These are phyloP conservation scores for Pterocles gutturalis DNA, from an alignment of 2,113 vertebrate genomes.

Conservation along the genomic window DNA sequence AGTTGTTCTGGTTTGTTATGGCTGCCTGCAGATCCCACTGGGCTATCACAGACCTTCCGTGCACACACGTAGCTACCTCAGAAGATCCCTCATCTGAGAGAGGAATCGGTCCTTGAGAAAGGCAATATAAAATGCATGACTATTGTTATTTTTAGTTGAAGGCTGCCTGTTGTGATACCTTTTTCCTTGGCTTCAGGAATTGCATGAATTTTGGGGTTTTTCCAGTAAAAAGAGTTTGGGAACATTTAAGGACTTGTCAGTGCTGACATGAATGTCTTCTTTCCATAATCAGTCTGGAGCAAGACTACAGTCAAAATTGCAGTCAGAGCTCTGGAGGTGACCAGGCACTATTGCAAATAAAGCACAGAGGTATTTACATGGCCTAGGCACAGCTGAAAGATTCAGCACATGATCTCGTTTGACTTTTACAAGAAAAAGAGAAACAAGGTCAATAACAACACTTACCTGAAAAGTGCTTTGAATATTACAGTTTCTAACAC, in stretches of 20 bases:
- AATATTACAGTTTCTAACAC: background rate
- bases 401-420: background rate
- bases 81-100: background rate
- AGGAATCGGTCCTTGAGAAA: background rate
- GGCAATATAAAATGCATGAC: background rate
- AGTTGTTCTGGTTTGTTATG: background rate
- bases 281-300: background rate
- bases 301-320: background rate
- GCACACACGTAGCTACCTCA: background rate
- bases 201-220: background rate
- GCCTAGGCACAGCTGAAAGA: background rate
- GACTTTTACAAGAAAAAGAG: background rate
- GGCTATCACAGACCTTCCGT: background rate
- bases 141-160: background rate
- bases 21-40: background rate
- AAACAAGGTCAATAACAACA: background rate
- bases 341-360: background rate
- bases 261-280: rapidly evolving
- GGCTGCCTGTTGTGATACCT: background rate
- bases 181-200: background rate
- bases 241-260: background rate
- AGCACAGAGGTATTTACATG: background rate
- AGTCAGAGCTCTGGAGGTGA: background rate
- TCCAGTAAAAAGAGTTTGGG: background rate
- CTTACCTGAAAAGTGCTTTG: background rate